Percentiles rank a stretch among this genome's conserved stretches.
These are phyloP conservation scores for Galeopterus variegatus DNA, from an alignment of 2,113 vertebrate genomes.

Conservation along the genomic window DNA sequence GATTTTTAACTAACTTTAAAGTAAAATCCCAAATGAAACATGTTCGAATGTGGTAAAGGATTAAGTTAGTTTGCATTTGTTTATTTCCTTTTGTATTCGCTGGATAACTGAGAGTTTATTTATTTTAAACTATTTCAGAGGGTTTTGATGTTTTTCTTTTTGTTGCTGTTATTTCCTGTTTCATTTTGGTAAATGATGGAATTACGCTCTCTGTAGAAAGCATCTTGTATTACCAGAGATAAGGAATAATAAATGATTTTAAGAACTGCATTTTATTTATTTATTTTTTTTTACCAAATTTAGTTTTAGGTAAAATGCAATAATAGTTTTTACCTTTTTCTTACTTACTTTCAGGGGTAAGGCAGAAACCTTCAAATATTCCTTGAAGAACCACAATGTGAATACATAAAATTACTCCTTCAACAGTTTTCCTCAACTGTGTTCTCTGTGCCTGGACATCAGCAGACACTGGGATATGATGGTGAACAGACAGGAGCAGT, in stretches of 20 bases:
- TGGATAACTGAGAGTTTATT: constrained; percentile 10
- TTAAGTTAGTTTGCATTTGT: constrained; percentile 38
- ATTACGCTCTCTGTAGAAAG: constrained; percentile 25
- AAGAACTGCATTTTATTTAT: constrained; percentile 23
- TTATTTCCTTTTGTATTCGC: constrained; percentile 61
- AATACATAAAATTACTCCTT: constrained; percentile 15
- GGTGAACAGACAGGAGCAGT: not conserved
- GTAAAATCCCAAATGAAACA: not conserved
- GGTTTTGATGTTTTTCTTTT: not conserved
- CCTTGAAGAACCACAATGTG: not conserved
- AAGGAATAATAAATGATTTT: not conserved
- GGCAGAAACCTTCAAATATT: not conserved
- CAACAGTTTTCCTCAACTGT: not conserved
- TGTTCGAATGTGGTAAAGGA: constrained; percentile 15
- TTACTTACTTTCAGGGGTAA: not conserved
- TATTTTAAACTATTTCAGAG: constrained; percentile 66
- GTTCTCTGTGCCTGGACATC: not conserved
- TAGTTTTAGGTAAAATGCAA: constrained; percentile 31
- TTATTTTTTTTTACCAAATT: constrained; percentile 34
- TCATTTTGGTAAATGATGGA: constrained; percentile 30
- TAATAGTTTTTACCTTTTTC: not conserved
- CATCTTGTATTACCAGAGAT: not conserved
- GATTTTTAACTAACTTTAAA: constrained; percentile 56
- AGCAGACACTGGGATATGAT: not conserved
- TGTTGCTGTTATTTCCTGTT: constrained; percentile 31